Evolutionary conservation across 2,113 vertebrate species (phyloP).

Genomic region (Piprites chloris): DNA sequence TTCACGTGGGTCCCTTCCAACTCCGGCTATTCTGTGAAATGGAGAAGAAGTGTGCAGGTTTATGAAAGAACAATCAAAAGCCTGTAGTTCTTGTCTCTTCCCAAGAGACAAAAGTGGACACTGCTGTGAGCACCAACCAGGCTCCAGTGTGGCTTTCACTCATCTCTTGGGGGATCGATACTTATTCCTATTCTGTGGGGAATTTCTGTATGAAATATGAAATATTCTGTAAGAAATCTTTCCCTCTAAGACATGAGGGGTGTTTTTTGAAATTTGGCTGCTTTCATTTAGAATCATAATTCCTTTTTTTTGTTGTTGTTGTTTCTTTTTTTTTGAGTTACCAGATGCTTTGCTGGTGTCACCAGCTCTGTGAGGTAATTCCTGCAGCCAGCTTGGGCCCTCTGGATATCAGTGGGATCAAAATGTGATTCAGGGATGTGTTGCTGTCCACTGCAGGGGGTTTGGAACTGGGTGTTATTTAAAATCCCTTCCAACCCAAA

Average conservation of each 20-base stretch:
- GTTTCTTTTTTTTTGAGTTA: neutral
- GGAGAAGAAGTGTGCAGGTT: neutral
- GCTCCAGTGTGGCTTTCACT: neutral
- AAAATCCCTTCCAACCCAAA: neutral
- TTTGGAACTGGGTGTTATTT: neutral
- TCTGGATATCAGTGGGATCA: neutral
- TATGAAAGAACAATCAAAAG: neutral
- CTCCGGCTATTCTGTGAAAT: neutral
- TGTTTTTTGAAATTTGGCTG: neutral
- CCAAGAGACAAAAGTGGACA: fast-evolving
- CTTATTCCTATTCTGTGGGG: neutral
- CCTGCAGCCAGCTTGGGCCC: neutral
- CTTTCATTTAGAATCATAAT: neutral
- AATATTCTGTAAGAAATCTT: neutral
- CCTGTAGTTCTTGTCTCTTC: neutral
- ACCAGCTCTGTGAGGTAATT: neutral
- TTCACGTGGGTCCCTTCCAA: neutral
- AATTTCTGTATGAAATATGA: too few species aligned
- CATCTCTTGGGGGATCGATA: fast-evolving
- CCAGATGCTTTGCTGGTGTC: neutral
- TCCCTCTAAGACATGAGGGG: too few species aligned
- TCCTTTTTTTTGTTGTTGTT: neutral
- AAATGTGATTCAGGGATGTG: fast-evolving
- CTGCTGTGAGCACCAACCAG: neutral
- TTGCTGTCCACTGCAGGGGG: neutral